Base-by-base conservation (phyloP, 1,140 invertebrate species). In the Armadillidium nasatum region DNA sequence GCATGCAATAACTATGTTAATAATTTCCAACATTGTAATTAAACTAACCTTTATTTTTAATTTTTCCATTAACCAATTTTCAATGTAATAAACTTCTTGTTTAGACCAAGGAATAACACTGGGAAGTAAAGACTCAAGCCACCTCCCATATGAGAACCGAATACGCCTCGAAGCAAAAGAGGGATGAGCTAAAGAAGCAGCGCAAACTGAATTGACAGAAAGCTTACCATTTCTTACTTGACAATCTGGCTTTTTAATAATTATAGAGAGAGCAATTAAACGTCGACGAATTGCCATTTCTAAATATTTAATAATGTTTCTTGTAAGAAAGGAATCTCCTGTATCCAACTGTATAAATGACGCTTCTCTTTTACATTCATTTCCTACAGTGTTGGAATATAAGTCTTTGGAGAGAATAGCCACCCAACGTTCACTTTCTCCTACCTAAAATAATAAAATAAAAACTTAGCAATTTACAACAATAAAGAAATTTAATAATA, bases 21-120 rank as follows among this genome's bases (percentile, higher is more conserved):
- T 33, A 33, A 33, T 33, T 33, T 33, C 33, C 33, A 33, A 33
- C 6, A 33, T 33, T 6, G 33, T 1, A 1, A 33, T 33, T 33
- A 33, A 33, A 33, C 33, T 60, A 15, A 60, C 50, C 50, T 60
- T 60, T 4, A 19, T 7, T 60, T 60, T 60, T 15, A 60, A 19
- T 60, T 60, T 13, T 60, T 60, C 50, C 50, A 60, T 60, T 15
- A 60, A 19, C 50, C 50, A 60, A 60, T 60, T 60, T 60, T 60
- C 50, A 19, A 60, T 60, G 19, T 60, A 60, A 60, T 60, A 15
- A 60, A 60, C 19, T 19, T 60, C 50, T 60, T 60, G 50, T 15
- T 15, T 19, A 60, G 50, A 60, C 11, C 50, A 60, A 19, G 50
- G 7, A 15, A 60, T 13, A 19, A 60, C 50, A 19, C 50, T 60